Base-by-base conservation (phyloP, 2,113 vertebrate genomes). In the Heloderma charlesbogerti region DNA sequence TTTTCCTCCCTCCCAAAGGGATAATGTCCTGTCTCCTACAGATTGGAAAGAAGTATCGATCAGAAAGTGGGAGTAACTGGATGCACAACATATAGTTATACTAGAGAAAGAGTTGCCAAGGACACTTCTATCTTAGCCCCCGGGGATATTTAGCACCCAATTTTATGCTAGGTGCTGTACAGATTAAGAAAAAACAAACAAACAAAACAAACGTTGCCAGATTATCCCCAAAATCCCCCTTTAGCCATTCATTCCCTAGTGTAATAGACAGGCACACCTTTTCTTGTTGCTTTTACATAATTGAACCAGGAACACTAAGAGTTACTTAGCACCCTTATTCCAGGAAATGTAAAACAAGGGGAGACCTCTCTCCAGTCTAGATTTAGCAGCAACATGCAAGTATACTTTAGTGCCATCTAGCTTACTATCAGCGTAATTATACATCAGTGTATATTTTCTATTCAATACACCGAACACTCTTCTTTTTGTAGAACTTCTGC, bases 371-470 rank as follows among this genome's bases (percentile, higher is more conserved):
- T 60, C 51, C 27, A 71, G 45, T n/a, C 48, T n/a, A n/a, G n/a
- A 16, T n/a, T 85, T 16, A 37, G 51, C 37, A 77, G 40, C 60
- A 79, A 72, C 63, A 72, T 82, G 37, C 51, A 72, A 51, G 87
- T 86, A 80, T 63, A 77, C 66, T 89, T 37, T 89, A 80, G 87
- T 85, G 83, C 87, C 87, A 89, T 51, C 87, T 86, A 86, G 82
- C 87, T 80, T 85, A 72, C 78, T 60, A 48, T 85, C 37, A 13
- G 27, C 45, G 87, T 71, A 92, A 89, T 88, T 51, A 85, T 86
- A 89, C 75, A 34, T 31, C 74, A 80, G 66, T 48, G 31, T 48
- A 63, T 37, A 60, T 74, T 72, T 75, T n/a, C 40, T 45, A 7
- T 29, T 15, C 48, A 45, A 69, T 57, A 74, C 27, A 87, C 37